Evolutionary conservation across 2,797 vertebrate species (phyloP).

Genomic region (Rhinophrynus dorsalis): DNA sequence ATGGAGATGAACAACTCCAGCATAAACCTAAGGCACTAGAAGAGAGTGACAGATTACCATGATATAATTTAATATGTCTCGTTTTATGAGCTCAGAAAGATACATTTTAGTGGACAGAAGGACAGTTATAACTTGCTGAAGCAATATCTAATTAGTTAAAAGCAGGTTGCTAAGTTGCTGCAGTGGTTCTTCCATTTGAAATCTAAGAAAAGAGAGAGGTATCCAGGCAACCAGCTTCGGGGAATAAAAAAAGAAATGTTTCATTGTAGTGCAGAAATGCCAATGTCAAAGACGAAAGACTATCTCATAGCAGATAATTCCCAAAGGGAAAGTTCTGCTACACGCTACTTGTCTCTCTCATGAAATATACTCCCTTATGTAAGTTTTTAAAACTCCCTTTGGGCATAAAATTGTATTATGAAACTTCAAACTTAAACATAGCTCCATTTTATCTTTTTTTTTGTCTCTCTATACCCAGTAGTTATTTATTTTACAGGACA

Average conservation of each 20-base stretch:
- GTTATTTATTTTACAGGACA: slow-evolving; percentile 4
- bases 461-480: slow-evolving; percentile 19
- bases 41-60: slow-evolving; percentile 31
- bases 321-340: slow-evolving; percentile 41
- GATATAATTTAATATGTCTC: slow-evolving; percentile 48
- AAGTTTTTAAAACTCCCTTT: slow-evolving; percentile 45
- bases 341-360: slow-evolving; percentile 47
- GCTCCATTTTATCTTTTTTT: slow-evolving; percentile 29
- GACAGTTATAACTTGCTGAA: slow-evolving; percentile 44
- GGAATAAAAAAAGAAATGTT: slow-evolving; percentile 28
- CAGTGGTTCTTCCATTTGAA: slow-evolving; percentile 36
- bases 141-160: slow-evolving; percentile 50
- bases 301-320: slow-evolving; percentile 45
- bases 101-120: slow-evolving; percentile 44
- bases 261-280: slow-evolving; percentile 46
- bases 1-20: slow-evolving; percentile 21
- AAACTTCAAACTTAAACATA: slow-evolving; percentile 40
- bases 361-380: slow-evolving; percentile 48
- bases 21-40: slow-evolving; percentile 29
- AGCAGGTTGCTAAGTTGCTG: slow-evolving; percentile 43
- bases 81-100: slow-evolving; percentile 45
- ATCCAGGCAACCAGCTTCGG: slow-evolving; percentile 41
- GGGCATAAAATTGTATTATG: slow-evolving; percentile 45
- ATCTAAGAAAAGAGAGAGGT: slow-evolving; percentile 35
- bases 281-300: slow-evolving; percentile 47